phyloP scores from a whole-genome alignment of 2,113 vertebrate genomes.

The Macrotis lagotis region DNA sequence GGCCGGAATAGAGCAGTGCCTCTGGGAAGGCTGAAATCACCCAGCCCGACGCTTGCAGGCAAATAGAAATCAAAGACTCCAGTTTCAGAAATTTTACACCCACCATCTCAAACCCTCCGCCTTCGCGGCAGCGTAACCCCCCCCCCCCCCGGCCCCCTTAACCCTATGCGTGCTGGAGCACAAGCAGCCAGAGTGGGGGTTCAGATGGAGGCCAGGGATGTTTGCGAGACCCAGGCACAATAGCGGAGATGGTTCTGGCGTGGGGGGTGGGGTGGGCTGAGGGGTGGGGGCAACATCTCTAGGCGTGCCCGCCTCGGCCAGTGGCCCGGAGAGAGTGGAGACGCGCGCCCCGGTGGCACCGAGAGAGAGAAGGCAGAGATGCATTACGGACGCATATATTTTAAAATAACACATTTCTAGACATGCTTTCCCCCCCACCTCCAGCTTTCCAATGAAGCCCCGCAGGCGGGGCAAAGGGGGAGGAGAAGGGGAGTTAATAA shows the following conservation, averaged over 20 bases:
- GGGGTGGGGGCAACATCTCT: neutral
- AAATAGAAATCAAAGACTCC: neutral
- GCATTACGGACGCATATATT: constrained; percentile 63
- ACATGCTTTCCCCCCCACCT: constrained; percentile 14
- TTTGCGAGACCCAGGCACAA: neutral
- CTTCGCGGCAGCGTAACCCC: neutral
- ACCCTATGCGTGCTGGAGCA: neutral
- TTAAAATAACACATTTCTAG: constrained; percentile 72
- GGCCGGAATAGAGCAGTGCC: neutral
- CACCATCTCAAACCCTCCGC: neutral
- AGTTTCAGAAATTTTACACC: neutral
- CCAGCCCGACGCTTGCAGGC: neutral
- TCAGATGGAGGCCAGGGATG: neutral
- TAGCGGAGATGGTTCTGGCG: neutral
- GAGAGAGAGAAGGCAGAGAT: constrained; percentile 44
- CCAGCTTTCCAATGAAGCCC: constrained; percentile 52
- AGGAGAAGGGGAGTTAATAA: constrained; percentile 81
- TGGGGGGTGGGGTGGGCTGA: too few relatives aligned
- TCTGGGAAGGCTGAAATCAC: neutral
- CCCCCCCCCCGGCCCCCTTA: neutral
- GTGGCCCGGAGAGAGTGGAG: neutral
- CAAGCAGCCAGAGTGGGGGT: neutral
- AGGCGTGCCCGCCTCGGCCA: neutral
- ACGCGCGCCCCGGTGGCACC: neutral
- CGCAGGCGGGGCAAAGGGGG: constrained; percentile 59